phyloP scores from a whole-genome alignment of 2,113 vertebrate genomes.

The Alethe diademata region DNA sequence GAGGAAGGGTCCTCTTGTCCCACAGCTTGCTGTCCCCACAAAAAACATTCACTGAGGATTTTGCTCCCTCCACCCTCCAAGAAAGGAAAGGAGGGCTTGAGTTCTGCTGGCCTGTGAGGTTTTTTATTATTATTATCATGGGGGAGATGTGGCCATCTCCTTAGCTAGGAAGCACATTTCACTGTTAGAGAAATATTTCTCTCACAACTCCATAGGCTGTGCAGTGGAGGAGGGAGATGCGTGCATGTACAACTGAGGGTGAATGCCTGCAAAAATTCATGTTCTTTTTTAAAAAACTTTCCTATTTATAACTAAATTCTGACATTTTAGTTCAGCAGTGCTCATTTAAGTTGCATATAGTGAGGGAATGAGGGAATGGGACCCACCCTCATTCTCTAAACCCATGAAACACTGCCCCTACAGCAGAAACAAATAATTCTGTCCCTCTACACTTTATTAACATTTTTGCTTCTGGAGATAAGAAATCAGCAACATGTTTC shows the following conservation, averaged over 20 bases:
- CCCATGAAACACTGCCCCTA: background rate
- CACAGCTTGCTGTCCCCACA: rapidly evolving
- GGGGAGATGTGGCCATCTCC: background rate
- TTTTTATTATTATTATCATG: background rate
- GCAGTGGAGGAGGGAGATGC: background rate
- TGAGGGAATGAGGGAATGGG: background rate
- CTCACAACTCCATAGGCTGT: background rate
- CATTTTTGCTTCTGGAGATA: background rate
- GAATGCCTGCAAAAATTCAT: background rate
- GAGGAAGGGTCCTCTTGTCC: background rate
- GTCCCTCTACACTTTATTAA: background rate
- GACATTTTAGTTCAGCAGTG: background rate
- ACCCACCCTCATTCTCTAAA: background rate
- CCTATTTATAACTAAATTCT: background rate
- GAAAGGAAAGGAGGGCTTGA: background rate
- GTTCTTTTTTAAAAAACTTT: background rate
- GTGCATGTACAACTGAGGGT: rapidly evolving
- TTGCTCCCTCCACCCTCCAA: background rate
- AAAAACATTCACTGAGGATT: background rate
- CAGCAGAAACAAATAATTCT: background rate
- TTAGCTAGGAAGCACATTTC: background rate
- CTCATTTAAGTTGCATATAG: background rate
- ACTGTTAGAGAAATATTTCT: background rate
- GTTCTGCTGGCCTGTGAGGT: background rate
- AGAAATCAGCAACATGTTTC: background rate